Conservation (phyloP, 2,888 invertebrate species). For the Lepidochrysops patricia region DNA sequence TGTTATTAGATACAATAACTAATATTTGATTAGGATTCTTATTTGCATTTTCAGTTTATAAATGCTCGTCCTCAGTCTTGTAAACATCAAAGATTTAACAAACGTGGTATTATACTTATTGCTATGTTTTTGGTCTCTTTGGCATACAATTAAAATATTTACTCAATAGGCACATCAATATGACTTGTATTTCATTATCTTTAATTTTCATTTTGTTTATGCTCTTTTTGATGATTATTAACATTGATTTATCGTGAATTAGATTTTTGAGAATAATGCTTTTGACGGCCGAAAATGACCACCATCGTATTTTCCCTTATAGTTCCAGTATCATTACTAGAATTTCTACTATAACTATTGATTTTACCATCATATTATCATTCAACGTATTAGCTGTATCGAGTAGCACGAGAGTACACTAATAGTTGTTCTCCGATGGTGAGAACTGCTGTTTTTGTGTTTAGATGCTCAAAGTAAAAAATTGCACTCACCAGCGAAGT, state of each 20-base stretch:
- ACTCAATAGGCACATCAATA: too few species aligned
- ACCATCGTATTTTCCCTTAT: not conserved
- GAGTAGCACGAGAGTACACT: not conserved
- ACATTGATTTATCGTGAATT: not conserved
- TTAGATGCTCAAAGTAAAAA: not conserved
- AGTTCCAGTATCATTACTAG: not conserved
- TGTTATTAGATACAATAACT: too few species aligned
- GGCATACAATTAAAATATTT: too few species aligned
- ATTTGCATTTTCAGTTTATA: too few species aligned
- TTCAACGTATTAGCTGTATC: not conserved
- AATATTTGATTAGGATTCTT: too few species aligned
- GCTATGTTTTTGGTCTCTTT: too few species aligned
- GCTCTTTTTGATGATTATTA: not conserved
- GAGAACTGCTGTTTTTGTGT: conserved; percentile 6
- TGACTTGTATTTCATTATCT: not conserved
- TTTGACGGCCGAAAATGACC: not conserved
- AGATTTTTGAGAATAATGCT: not conserved
- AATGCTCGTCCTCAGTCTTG: too few species aligned
- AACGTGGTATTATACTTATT: too few species aligned
- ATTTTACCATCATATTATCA: not conserved
- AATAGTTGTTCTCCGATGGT: not conserved
- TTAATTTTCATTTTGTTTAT: not conserved
- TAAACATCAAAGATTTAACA: too few species aligned
- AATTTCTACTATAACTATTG: too few species aligned
- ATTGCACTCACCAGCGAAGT: conserved; percentile 1